A percentile compares a stretch with the other conserved stretches of the same genome.
phyloP scores from a whole-genome alignment of 92 coral and sea anemone species.

The Metridium senile region DNA sequence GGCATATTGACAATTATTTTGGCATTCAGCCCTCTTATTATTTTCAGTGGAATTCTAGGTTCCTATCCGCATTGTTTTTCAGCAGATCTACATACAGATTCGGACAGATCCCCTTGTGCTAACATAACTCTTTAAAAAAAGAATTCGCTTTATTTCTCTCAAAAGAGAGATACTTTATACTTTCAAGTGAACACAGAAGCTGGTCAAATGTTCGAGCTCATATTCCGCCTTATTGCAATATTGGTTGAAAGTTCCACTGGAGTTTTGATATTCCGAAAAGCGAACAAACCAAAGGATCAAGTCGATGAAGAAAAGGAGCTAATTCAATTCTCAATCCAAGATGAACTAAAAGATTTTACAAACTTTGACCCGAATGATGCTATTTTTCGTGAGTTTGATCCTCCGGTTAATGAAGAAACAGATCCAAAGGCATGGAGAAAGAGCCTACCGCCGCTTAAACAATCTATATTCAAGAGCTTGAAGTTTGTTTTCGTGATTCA shows the following conservation, averaged over 20 bases:
- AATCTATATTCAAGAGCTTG: slow-evolving; percentile 21
- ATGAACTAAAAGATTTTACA: slow-evolving; percentile 37
- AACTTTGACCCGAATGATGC: slow-evolving; percentile 41
- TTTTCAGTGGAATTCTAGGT: too few relatives aligned
- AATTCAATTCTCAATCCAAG: slow-evolving; percentile 1
- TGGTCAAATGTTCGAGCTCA: too few relatives aligned
- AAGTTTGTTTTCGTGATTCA: slow-evolving; percentile 45
- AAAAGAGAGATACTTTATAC: too few relatives aligned
- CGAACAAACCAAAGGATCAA: not conserved
- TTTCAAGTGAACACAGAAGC: too few relatives aligned
- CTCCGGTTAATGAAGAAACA: slow-evolving; percentile 21
- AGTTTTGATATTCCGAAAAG: slow-evolving; percentile 19
- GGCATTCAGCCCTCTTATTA: too few relatives aligned
- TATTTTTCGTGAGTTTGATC: slow-evolving; percentile 68
- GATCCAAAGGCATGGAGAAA: slow-evolving; percentile 65
- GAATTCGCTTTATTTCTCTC: too few relatives aligned
- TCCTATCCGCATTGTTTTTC: too few relatives aligned
- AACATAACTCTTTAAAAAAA: too few relatives aligned
- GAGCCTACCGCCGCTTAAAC: slow-evolving; percentile 18
- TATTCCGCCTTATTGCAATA: too few relatives aligned
- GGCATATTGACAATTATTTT: too few relatives aligned
- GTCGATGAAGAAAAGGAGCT: slow-evolving; percentile 15
- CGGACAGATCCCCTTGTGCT: too few relatives aligned
- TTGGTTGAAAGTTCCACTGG: slow-evolving; percentile 51
- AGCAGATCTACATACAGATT: too few relatives aligned